Evolutionary conservation across 2,888 invertebrate species (phyloP), one percentile per base, ranked within the genome.

Genomic region (Prostheceraeus crozeri): DNA sequence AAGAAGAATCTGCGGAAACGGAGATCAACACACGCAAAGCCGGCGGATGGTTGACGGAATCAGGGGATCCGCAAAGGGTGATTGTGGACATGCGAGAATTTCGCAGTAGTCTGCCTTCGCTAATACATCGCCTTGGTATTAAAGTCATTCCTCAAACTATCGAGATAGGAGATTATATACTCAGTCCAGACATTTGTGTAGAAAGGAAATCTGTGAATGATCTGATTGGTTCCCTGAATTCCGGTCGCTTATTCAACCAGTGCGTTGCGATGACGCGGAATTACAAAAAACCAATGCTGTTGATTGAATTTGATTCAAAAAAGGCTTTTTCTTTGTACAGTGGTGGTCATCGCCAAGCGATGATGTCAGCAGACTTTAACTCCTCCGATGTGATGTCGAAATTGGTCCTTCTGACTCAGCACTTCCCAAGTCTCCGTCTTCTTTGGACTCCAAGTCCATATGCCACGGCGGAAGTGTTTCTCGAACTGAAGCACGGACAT

Each of bases 51-150:
- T n/a, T n/a, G n/a, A n/a, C n/a, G n/a, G n/a, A n/a, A n/a, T n/a
- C n/a, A n/a, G n/a, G n/a, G n/a, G n/a, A 33, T 10, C 27, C 21
- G 4, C n/a, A 48, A 35, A 66, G 78, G 76, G 70, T 82, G 1
- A 78, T 99, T 65, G 93, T 99, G 11, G 98, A 98, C 76, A 89
- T 94, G 85, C 81, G 98, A 67, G 98, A 98, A 78, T 98, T 98
- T 74, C 83, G 94, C 35, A 91, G 93, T 58, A 94, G 96, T 75
- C 80, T 98, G 53, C 98, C 98, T 0, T 85, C 90, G 1, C 79
- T 96, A 51, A 83, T 98, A 60, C 93, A 98, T 74, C 85, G 86
- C 71, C 83, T 89, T 57, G 91, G 91, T 4, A 85, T 98, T 61
- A 87, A 89, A 71, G 85, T 98, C n/a, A 23, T 46, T n/a, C 59